Base-by-base conservation (phyloP, 2,797 vertebrate genomes). In the Apogon talboti region DNA sequence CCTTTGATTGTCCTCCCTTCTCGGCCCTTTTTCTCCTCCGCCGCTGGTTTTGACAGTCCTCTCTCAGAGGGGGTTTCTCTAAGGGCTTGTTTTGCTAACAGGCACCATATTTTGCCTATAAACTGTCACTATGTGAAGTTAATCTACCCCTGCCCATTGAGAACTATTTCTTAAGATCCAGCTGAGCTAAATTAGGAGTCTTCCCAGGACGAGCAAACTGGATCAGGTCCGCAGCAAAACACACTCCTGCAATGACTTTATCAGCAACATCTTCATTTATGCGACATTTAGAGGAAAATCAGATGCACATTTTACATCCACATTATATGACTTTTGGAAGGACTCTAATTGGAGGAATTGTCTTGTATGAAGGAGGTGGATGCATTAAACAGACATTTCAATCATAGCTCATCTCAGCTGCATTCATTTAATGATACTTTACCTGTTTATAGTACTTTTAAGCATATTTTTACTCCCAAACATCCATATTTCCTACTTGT, bases 51-150 rank as follows among this genome's bases (percentile, higher is more conserved):
- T 86, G 87, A 84, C 73, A 79, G 78, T 66, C 76, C 69, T 76
- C 69, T 65, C 68, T 76, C 64, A 51, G 69, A 58, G 72, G 76
- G 78, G 75, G 66, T 53, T 70, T 65, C 63, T 84, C 79, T 68
- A 38, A 74, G 74, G 83, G 89, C 93, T 92, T 93, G 91, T 93
- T 94, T 94, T 90, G 84, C 90, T 93, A 92, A 94, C 87, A 83
- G 89, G 52, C 80, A 67, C 81, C 87, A 88, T 91, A 91, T 93
- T 94, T 92, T 90, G 76, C 78, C 76, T 76, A 85, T 90, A 85
- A 90, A 90, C 81, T 89, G 79, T 88, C 90, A 89, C 78, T 61
- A 47, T 81, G 81, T 86, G 84, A 87, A 91, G 91, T 89, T 87
- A 91, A 92, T 89, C 87, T 90, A 83, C 72, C 46, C 28, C 67